phyloP scores from a whole-genome alignment of 2,888 invertebrate genomes.

The Stratiomys singularior region DNA sequence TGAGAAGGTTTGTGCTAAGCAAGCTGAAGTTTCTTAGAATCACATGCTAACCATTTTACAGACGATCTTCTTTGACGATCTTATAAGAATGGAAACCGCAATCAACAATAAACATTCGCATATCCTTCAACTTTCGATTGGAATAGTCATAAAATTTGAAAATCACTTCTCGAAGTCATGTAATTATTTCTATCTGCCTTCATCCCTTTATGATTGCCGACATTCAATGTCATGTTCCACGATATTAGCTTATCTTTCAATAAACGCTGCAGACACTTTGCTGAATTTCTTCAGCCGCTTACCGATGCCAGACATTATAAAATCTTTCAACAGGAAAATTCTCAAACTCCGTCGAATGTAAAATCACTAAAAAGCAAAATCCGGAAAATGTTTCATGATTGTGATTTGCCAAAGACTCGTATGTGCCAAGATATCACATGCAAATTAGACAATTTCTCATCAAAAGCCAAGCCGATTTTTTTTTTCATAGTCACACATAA shows the following conservation, averaged over 20 bases:
- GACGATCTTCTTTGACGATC: no score
- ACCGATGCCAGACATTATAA: neutral
- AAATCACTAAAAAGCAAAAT: neutral
- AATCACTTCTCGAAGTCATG: no score
- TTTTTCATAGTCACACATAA: neutral
- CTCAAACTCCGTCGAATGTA: neutral
- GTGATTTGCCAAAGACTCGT: constrained; percentile 5
- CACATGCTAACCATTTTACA: no score
- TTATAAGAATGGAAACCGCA: no score
- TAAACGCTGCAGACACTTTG: neutral
- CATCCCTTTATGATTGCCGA: no score
- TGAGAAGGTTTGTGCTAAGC: no score
- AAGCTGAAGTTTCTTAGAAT: no score
- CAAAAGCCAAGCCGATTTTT: constrained; percentile 2
- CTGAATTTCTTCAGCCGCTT: neutral
- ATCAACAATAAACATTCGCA: no score
- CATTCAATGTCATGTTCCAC: no score
- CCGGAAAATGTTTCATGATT: neutral
- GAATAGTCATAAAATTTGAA: no score
- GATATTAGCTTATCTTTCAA: neutral
- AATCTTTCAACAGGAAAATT: constrained; percentile 2
- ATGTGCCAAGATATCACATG: constrained; percentile 43
- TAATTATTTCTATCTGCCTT: no score
- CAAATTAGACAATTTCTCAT: constrained; percentile 43
- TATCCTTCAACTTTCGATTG: no score